These are phyloP conservation scores for Papilio aristodemus DNA, from an alignment of 1,140 invertebrate species.

Conservation along the genomic window DNA sequence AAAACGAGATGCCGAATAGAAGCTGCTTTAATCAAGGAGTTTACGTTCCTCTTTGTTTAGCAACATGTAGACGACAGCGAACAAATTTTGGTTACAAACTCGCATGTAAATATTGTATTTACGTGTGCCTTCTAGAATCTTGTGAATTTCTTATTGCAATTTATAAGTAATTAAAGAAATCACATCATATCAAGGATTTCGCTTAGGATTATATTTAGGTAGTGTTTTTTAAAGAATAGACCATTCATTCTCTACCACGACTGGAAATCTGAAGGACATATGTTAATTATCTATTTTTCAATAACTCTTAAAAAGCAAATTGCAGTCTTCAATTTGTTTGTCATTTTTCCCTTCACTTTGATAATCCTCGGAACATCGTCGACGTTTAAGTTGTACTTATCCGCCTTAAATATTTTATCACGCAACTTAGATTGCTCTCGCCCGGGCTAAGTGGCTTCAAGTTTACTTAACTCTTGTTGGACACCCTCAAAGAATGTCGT, in stretches of 20 bases:
- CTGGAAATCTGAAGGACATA: too few relatives aligned
- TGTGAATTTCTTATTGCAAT: too few relatives aligned
- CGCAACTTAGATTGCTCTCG: conserved; percentile 16
- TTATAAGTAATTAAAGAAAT: too few relatives aligned
- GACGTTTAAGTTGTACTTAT: conserved; percentile 18
- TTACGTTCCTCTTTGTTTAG: neutral
- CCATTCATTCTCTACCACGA: too few relatives aligned
- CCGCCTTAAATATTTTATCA: conserved; percentile 14
- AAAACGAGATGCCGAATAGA: neutral
- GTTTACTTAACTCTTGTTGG: conserved; percentile 9
- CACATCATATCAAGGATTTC: too few relatives aligned
- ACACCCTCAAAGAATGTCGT: neutral
- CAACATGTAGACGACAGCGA: neutral
- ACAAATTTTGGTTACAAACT: neutral
- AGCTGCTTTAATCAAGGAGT: conserved; percentile 9
- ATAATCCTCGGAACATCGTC: conserved; percentile 8
- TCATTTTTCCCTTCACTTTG: neutral
- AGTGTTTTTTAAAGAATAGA: too few relatives aligned
- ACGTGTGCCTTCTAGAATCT: neutral
- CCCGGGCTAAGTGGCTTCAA: conserved; percentile 1
- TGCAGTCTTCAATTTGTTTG: too few relatives aligned
- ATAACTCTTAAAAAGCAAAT: too few relatives aligned
- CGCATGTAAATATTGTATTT: neutral
- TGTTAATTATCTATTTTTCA: too few relatives aligned
- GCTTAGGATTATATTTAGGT: too few relatives aligned